phyloP scores from a whole-genome alignment of 2,113 vertebrate genomes.

The Cynocephalus volans region DNA sequence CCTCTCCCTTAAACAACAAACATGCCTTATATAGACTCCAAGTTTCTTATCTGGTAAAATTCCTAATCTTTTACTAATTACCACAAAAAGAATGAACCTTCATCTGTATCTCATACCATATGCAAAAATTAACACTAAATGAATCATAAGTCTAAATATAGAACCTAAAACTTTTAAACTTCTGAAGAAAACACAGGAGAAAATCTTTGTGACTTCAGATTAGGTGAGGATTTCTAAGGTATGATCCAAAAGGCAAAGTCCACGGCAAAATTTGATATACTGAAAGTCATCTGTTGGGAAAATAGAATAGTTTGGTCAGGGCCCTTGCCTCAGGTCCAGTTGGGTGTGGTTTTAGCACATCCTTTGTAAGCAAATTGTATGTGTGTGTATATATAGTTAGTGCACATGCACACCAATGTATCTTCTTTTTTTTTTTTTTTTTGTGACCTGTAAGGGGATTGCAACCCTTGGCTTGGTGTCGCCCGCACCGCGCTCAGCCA shows the following conservation, averaged over 20 bases:
- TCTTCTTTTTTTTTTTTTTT: no score
- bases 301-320: no score
- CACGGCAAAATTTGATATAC: not conserved
- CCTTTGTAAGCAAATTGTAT: no score
- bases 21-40: not conserved
- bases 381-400: no score
- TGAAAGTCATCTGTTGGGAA: not conserved
- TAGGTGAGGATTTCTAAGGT: not conserved
- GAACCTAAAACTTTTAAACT: slow-evolving; percentile 10
- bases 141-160: not conserved
- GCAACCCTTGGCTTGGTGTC: no score
- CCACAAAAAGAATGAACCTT: not conserved
- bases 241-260: not conserved
- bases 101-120: not conserved
- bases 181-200: not conserved
- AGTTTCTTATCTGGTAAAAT: slow-evolving; percentile 50
- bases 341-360: no score
- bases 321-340: no score
- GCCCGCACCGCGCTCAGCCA: no score
- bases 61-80: slow-evolving; percentile 19
- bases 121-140: slow-evolving; percentile 51
- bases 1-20: slow-evolving; percentile 51
- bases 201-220: not conserved
- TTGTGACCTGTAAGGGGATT: no score
- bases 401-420: no score